phyloP scores from a whole-genome alignment of 2,888 invertebrate genomes.

The Molanna angustata region DNA sequence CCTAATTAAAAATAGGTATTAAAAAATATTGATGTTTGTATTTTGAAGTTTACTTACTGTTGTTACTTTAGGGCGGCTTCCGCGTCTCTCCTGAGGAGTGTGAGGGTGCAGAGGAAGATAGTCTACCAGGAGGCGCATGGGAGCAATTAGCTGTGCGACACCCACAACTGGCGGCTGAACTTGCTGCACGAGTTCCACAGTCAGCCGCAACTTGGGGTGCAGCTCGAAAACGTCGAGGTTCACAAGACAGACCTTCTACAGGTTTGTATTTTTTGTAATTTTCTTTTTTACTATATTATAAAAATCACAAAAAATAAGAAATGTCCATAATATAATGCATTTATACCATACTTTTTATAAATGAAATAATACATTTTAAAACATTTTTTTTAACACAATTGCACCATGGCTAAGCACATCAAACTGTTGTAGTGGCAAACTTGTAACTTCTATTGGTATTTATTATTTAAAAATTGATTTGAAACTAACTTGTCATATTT shows the following conservation, averaged over 20 bases:
- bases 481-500: not conserved
- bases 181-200: slow-evolving; percentile 51
- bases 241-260: slow-evolving; percentile 38
- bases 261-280: slow-evolving; percentile 8
- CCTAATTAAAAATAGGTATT: not conserved
- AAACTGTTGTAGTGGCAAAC: not conserved
- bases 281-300: no score
- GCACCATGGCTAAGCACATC: not conserved
- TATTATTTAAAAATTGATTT: slow-evolving; percentile 14
- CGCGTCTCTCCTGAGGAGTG: slow-evolving; percentile 10
- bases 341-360: no score
- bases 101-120: slow-evolving; percentile 3
- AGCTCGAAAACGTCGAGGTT: slow-evolving; percentile 47
- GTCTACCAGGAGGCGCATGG: slow-evolving; percentile 47
- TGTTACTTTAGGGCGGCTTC: slow-evolving; percentile 21
- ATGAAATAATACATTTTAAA: no score
- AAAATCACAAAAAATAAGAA: no score
- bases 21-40: no score
- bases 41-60: not conserved
- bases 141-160: slow-evolving; percentile 70
- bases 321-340: no score
- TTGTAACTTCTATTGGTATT: slow-evolving; percentile 21
- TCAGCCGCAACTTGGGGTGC: slow-evolving; percentile 45
- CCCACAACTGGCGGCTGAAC: slow-evolving; percentile 71
- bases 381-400: not conserved